Conservation (phyloP, 2,888 invertebrate species). For the Drosophila nr. medialis region DNA sequence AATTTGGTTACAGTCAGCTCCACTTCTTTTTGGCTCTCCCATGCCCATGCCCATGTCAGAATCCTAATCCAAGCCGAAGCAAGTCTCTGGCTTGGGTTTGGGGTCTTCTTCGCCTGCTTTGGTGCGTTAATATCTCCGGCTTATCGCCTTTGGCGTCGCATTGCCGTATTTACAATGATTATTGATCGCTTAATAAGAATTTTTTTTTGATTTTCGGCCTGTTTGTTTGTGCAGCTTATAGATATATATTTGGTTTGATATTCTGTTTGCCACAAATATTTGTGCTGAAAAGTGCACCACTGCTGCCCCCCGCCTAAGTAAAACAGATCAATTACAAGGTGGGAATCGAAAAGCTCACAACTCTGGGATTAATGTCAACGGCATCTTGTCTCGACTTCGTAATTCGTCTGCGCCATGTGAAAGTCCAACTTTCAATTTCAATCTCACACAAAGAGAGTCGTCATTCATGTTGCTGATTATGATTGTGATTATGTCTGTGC, state of each 20-base stretch:
- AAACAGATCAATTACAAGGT: slow-evolving; percentile 67
- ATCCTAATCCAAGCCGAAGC: not conserved
- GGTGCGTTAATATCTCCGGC: slow-evolving; percentile 71
- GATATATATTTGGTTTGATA: slow-evolving; percentile 43
- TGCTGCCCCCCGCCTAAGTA: no score
- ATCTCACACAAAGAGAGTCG: slow-evolving; percentile 20
- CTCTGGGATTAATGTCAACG: slow-evolving; percentile 61
- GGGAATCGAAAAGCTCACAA: slow-evolving; percentile 11
- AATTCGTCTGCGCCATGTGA: slow-evolving; percentile 57
- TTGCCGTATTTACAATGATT: slow-evolving; percentile 79
- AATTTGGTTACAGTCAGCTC: not conserved
- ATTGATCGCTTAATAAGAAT: slow-evolving; percentile 82
- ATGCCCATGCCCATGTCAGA: slow-evolving; percentile 2
- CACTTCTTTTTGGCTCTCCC: not conserved
- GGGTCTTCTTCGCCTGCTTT: slow-evolving; percentile 17
- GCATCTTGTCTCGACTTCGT: slow-evolving; percentile 32
- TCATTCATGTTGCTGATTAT: slow-evolving; percentile 45
- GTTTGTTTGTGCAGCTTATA: slow-evolving; percentile 57
- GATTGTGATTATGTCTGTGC: slow-evolving; percentile 35
- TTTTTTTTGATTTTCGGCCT: slow-evolving; percentile 11
- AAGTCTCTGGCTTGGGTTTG: slow-evolving; percentile 16
- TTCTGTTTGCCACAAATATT: slow-evolving; percentile 40
- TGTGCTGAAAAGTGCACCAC: slow-evolving; percentile 13
- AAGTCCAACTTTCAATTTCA: slow-evolving; percentile 75
- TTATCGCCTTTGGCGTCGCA: slow-evolving; percentile 76